Evolutionary conservation across 1,140 invertebrate genomes (phyloP).

Genomic region (Aphis craccivora): DNA sequence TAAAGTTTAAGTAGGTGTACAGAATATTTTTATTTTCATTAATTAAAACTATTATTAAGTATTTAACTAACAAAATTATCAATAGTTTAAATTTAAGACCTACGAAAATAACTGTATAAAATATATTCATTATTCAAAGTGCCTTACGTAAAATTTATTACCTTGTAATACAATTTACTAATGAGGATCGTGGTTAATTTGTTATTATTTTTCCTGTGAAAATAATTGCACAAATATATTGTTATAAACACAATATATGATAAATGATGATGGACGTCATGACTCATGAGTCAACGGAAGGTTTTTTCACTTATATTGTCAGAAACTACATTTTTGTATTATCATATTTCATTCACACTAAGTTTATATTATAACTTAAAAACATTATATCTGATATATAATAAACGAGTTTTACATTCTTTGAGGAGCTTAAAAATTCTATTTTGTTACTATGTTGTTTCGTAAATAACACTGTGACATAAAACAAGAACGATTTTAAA

Average conservation of each 20-base stretch:
- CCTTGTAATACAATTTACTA: background rate
- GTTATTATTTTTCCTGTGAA: background rate
- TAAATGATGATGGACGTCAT: background rate
- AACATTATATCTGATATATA: background rate
- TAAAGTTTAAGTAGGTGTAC: background rate
- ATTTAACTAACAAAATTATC: background rate
- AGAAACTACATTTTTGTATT: background rate
- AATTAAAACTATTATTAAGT: background rate
- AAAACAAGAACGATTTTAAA: background rate
- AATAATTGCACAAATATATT: background rate
- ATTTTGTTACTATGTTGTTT: background rate
- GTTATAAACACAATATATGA: background rate
- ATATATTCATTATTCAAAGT: background rate
- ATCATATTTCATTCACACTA: too few relatives aligned
- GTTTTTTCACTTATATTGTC: background rate
- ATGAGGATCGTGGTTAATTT: background rate
- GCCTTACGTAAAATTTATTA: background rate
- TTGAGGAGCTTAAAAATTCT: background rate
- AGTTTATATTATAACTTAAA: background rate
- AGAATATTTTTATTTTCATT: background rate
- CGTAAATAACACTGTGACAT: background rate
- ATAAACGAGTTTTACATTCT: background rate
- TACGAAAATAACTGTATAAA: background rate
- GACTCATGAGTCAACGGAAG: background rate
- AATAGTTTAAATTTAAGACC: background rate